These are phyloP conservation scores for Furnarius figulus DNA, from an alignment of 2,113 vertebrate genomes.

Conservation along the genomic window DNA sequence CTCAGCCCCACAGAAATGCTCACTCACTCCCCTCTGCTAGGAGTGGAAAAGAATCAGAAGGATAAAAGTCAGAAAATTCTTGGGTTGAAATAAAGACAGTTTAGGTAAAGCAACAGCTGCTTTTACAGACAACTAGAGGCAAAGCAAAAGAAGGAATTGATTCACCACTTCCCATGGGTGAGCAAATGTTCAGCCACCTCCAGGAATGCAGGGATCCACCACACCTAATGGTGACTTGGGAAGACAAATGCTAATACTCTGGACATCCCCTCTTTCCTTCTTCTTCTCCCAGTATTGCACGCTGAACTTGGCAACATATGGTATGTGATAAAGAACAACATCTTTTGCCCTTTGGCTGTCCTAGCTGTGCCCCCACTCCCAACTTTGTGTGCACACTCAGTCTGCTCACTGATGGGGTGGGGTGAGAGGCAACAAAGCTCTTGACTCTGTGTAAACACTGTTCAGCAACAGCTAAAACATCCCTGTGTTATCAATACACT, in stretches of 20 bases:
- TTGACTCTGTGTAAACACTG: not conserved
- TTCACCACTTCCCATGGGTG: fast-evolving
- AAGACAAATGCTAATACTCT: not conserved
- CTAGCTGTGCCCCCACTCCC: not conserved
- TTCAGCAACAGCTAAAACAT: not conserved
- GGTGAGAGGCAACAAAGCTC: not conserved
- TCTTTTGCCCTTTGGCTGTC: not conserved
- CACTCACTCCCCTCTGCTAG: not conserved
- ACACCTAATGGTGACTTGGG: fast-evolving
- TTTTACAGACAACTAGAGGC: not conserved
- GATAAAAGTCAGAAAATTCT: not conserved
- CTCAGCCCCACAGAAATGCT: not conserved
- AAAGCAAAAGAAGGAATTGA: not conserved
- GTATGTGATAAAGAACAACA: not conserved
- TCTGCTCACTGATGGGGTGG: not conserved
- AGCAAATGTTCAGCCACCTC: not conserved
- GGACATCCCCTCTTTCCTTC: not conserved
- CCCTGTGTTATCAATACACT: not conserved
- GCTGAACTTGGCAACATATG: fast-evolving
- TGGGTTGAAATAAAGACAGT: not conserved
- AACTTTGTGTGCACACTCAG: fast-evolving
- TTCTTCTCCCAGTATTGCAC: not conserved
- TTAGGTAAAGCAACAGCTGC: not conserved
- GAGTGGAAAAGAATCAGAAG: not conserved
- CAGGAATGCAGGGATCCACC: not conserved